Evolutionary conservation across 2,888 invertebrate genomes (phyloP), one percentile per base, ranked within the genome.

Genomic region (Morpho deidamia): DNA sequence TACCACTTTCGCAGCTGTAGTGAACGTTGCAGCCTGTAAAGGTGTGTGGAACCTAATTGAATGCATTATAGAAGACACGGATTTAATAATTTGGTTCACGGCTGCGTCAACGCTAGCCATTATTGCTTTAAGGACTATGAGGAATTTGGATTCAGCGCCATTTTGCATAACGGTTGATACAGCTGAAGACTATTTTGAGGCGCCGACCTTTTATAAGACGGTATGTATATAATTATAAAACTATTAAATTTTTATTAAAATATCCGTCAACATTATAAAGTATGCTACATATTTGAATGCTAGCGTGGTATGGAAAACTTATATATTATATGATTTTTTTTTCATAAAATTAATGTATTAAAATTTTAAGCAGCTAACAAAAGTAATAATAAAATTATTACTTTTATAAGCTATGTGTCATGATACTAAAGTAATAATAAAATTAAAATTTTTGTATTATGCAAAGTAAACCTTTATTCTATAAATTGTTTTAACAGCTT

Each of bases 11-110:
- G 95, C 93, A 70, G 94, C 93, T 1, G 87, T 94, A 56, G 91
- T 93, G 56, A 95, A 95, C 76, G 94, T 95, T 1, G 95, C 94
- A 69, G 94, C 94, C 58, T 96, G 95, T 94, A 89, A 95, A 8
- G 95, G 95, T 1, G 91, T 93, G 11, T 95, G 95, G 95, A 83
- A 84, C 52, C 76, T 91, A 10, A 84, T 95, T 67, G 76, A 91
- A 60, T 90, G 92, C 61, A 92, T 92, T 14, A 90, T 90, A 51
- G 78, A 74, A 55, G 83, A 78, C 64, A 74, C 67, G 42, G 81
- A 71, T 44, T 81, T 90, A 43, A 85, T 93, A 12, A 79, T 91
- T 37, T 77, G 90, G 8, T 91, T 92, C 0, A 91, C 92, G 0
- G 67, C 88, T 7, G 82, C 92, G 8, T 91, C 93, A 3, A 72